Base-by-base conservation (phyloP, 2,888 invertebrate genomes). In the Xiphydria camelus region DNA sequence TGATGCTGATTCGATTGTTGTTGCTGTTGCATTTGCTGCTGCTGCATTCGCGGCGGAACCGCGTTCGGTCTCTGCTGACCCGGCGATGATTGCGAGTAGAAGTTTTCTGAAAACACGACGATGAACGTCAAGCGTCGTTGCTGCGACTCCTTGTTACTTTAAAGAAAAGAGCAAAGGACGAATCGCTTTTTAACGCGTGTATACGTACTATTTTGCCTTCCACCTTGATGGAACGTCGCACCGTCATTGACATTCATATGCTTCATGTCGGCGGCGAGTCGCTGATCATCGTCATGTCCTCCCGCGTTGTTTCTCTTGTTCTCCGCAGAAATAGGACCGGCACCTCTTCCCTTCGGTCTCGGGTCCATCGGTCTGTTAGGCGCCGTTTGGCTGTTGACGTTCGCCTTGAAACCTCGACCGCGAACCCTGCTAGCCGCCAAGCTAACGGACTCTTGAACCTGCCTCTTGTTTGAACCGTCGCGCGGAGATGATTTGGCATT, bases 11-110 rank as follows among this genome's bases (percentile, higher is more conserved):
- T 61, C 47, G 62, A 52, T 36, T 51, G 53, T 21, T 61, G 70
- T 36, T 60, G 66, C 36, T 55, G 53, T 21, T 50, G 49, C 7
- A 55, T 70, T 47, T 59, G 61, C 43, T 69, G 73, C 37, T 75
- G 76, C 49, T 72, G 76, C 72, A 68, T 75, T 61, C 67, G 75
- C 54, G 70, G 76, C 60, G 67, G 67, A 45, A 68, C 63, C 19
- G 58, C 45, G 32, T 54, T 68, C 17, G 67, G 59, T 51, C 70
- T 64, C 41, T 68, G 70, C 42, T 73, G 74, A 60, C 60, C 68
- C n/a, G n/a, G n/a, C 43, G 69, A 59, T 21, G 70, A 59, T 49
- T 67, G 73, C 1, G 59, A 55, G 45, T 75, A 72, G 51, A 69
- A 73, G 41, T 65, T 70, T 63, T 73, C 75, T 74, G 47, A 19